These are phyloP conservation scores for Cephus spinipes DNA, from an alignment of 2,888 invertebrate species.

Conservation along the genomic window DNA sequence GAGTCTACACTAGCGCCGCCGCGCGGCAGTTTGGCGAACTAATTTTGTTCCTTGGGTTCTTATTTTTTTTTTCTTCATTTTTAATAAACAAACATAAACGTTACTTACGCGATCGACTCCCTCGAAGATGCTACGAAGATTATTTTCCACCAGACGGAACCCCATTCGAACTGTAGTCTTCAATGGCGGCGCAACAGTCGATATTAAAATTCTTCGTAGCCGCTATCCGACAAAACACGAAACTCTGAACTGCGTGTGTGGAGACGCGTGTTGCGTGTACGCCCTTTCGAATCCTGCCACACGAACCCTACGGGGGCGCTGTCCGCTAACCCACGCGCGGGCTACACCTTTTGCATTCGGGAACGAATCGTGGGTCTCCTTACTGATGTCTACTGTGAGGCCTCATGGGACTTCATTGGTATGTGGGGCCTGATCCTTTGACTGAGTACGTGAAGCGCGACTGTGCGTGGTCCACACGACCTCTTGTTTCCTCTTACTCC, in stretches of 20 bases:
- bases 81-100: no score
- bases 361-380: conserved; percentile 26
- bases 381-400: conserved; percentile 2
- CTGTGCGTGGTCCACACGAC: conserved; percentile 42
- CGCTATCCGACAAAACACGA: not conserved
- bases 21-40: conserved; percentile 2
- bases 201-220: not conserved
- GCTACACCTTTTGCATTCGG: conserved; percentile 49
- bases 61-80: no score
- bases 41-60: not conserved
- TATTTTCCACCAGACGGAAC: not conserved
- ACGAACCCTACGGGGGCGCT: conserved; percentile 10
- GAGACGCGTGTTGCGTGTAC: not conserved
- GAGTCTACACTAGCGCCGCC: conserved; percentile 13
- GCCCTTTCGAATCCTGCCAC: not conserved
- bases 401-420: conserved; percentile 42
- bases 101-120: not conserved
- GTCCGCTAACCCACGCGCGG: conserved; percentile 50
- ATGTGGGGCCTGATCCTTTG: conserved; percentile 36
- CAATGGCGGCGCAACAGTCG: not conserved
- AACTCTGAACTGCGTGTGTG: not conserved
- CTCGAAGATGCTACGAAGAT: not conserved
- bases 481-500: conserved; percentile 23
- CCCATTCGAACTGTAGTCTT: not conserved
- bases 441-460: conserved; percentile 33